Evolutionary conservation across 1,140 invertebrate species (phyloP), one percentile per base, ranked within the genome.

Genomic region (Drosophila erecta): DNA sequence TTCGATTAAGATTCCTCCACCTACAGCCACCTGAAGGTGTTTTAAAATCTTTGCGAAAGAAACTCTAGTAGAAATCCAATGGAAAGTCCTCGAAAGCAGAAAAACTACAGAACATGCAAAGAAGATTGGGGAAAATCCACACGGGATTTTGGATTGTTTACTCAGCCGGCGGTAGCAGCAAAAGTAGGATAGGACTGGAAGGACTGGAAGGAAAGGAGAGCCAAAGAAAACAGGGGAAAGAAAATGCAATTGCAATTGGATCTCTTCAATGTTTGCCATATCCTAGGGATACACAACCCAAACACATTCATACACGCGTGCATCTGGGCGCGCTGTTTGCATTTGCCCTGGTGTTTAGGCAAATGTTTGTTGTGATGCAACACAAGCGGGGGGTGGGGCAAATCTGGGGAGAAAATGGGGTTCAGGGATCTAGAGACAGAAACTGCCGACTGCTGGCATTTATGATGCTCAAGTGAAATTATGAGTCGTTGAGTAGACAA

Each of bases 211-310:
- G 40, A 30, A 43, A n/a, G n/a, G 37, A 56, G 51, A 54, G 58
- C 27, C 30, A 78, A 49, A 33, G 30, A 55, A 49, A 58, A 58
- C 41, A 37, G 17, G 43, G n/a, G 5, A 55, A 40, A 37, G 70
- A 67, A 59, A 85, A 81, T 74, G 67, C 78, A 85, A 86, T 76
- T 76, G 72, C 72, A 76, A 76, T 76, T 74, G 72, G 72, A 76
- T 76, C 72, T 72, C 53, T 40, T 40, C 40, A 57, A 56, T 67
- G 72, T 76, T 76, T 76, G 72, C 73, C 69, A 38, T 66, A 66
- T 76, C 72, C 46, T 17, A 24, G 58, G 58, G 46, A 49, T 65
- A 57, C 57, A 60, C 44, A 22, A 30, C n/a, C 37, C 11, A 38
- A 14, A 4, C 37, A 17, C 17, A 51, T 40, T 43, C 37, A 38